phyloP scores from a whole-genome alignment of 2,113 vertebrate genomes.

The mouse (Mus musculus) region DNA sequence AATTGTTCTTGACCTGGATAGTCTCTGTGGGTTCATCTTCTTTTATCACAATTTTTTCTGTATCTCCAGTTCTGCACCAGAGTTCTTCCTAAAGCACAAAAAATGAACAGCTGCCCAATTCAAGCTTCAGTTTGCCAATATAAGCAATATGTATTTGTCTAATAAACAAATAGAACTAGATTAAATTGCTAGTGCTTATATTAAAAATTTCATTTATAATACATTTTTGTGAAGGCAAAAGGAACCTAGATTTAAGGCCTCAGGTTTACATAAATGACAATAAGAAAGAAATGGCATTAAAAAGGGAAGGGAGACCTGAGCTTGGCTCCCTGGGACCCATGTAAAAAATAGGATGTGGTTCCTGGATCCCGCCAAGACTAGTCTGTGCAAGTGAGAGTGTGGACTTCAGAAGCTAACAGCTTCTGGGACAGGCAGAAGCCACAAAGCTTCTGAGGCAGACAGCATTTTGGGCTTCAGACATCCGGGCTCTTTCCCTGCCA shows the following conservation, averaged over 20 bases:
- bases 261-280: background rate
- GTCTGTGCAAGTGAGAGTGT: no score
- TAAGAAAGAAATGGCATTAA: background rate
- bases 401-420: no score
- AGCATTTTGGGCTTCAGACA: no score
- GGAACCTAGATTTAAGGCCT: background rate
- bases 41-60: background rate
- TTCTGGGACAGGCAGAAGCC: no score
- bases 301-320: fast-evolving
- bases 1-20: background rate
- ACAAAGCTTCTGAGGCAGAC: no score
- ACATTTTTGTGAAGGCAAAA: background rate
- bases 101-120: background rate
- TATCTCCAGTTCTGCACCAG: background rate
- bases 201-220: background rate
- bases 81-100: background rate
- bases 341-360: no score
- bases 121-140: background rate
- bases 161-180: background rate
- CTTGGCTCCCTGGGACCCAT: no score
- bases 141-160: background rate
- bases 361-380: no score
- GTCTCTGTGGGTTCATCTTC: background rate
- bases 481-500: no score
- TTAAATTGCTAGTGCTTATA: background rate